phyloP scores from a whole-genome alignment of 2,888 invertebrate genomes.

The Dynastes maya region DNA sequence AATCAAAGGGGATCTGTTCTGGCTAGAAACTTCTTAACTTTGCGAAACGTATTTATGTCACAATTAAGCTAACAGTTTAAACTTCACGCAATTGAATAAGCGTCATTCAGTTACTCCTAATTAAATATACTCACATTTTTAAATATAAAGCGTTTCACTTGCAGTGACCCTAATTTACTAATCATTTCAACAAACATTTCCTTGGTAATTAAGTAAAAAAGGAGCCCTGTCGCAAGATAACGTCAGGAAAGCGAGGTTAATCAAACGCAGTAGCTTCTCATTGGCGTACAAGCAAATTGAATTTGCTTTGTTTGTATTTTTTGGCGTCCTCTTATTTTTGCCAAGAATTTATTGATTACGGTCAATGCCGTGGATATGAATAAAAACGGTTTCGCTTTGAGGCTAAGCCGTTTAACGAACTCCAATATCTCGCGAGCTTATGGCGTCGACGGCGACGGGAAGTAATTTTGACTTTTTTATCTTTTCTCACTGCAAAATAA shows the following conservation, averaged over 20 bases:
- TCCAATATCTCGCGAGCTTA: slow-evolving; percentile 12
- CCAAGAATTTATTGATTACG: slow-evolving; percentile 40
- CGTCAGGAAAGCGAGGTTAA: slow-evolving; percentile 4
- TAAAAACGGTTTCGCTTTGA: slow-evolving; percentile 23
- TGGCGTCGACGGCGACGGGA: neutral
- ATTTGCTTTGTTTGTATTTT: slow-evolving; percentile 40
- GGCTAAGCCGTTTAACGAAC: slow-evolving; percentile 14
- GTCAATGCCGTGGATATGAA: neutral
- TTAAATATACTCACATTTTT: too few relatives aligned
- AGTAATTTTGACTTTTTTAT: slow-evolving; percentile 28
- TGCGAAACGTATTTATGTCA: too few relatives aligned
- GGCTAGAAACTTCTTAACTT: too few relatives aligned
- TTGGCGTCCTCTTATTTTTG: slow-evolving; percentile 28
- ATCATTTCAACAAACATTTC: neutral
- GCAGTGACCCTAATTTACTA: too few relatives aligned
- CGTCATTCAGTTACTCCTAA: too few relatives aligned
- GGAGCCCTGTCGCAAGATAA: slow-evolving; percentile 10
- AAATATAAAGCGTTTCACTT: too few relatives aligned
- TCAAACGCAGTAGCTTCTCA: neutral
- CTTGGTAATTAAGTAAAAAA: slow-evolving; percentile 17
- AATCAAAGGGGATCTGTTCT: too few relatives aligned
- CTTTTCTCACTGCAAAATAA: slow-evolving; percentile 1
- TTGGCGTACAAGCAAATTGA: slow-evolving; percentile 16
- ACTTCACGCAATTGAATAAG: too few relatives aligned
- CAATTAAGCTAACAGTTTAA: too few relatives aligned